Base-by-base conservation (phyloP, 1,140 invertebrate species). In the Maniola jurtina region DNA sequence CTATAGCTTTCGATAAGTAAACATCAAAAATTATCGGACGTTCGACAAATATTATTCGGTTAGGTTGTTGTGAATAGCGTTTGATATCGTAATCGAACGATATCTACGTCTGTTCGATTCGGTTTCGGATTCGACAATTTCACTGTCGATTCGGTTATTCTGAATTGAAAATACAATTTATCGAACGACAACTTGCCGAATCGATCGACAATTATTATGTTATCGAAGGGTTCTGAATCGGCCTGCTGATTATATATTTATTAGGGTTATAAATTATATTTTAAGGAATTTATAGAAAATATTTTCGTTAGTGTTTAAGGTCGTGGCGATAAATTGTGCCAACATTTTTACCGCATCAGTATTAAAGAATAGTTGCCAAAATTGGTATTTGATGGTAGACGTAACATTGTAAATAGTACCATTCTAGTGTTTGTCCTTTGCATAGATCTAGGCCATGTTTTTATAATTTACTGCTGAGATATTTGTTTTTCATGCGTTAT, bases 301-400 rank as follows among this genome's bases (percentile, higher is more conserved):
- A 84, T 86, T 85, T 88, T 88, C 73, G 71, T 77, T 87, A 87
- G 79, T 67, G 33, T 69, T 66, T 86, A 85, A 81, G 77, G 73
- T 73, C 67, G 70, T 77, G 85, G 85, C 82, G 70, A 78, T 72
- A 81, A 75, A 79, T 77, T 81, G 87, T 91, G 89, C 89, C 88
- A 91, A 90, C 84, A 88, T 91, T 91, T 90, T 91, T 91, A 91
- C 90, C 90, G 87, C 83, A 87, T 86, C 90, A 91, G 90, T 91
- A 91, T 91, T 91, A 89, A 91, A 84, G 71, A 16, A 83, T 91
- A 91, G 87, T 88, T 85, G 86, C 87, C 86, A 89, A 89, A 89
- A 77, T 67, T 77, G 67, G 74, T 76, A 74, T 68, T 81, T 76
- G 75, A 79, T 83, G 70, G 75, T 84, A 83, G 80, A 68, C 54